These are phyloP conservation scores for Elachura formosa DNA, from an alignment of 2,113 vertebrate species.

Conservation along the genomic window DNA sequence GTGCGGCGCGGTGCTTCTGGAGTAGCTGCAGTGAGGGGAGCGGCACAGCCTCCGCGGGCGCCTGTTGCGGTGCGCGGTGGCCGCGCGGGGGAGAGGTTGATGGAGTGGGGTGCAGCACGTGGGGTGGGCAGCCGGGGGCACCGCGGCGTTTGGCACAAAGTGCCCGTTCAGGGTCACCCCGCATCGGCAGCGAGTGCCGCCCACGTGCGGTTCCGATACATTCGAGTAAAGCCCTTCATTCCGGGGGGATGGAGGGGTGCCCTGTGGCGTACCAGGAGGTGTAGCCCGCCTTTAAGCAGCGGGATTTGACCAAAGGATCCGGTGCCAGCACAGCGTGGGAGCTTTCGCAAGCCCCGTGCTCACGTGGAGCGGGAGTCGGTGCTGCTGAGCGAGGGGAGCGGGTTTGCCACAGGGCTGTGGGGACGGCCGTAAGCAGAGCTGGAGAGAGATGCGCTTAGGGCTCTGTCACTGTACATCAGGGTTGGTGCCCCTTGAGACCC, in stretches of 20 bases:
- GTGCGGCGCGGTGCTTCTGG: no score
- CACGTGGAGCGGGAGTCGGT: background rate
- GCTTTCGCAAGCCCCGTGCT: background rate
- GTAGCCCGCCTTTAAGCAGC: conserved; percentile 13
- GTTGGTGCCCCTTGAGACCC: background rate
- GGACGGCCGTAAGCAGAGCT: rapidly evolving
- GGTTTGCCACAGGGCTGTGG: rapidly evolving
- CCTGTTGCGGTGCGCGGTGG: rapidly evolving
- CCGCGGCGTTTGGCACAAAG: background rate
- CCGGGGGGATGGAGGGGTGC: background rate
- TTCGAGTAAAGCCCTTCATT: conserved; percentile 8
- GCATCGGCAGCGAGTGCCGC: background rate
- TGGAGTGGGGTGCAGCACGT: background rate
- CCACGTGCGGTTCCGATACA: background rate
- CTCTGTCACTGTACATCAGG: background rate
- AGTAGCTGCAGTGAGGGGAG: background rate
- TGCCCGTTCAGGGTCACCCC: background rate
- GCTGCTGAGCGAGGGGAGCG: rapidly evolving
- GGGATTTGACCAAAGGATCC: background rate
- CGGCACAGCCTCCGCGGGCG: background rate
- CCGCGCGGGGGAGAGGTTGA: rapidly evolving
- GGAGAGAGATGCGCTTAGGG: background rate
- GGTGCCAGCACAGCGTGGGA: background rate
- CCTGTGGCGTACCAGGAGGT: background rate
- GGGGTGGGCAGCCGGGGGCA: background rate